Evolutionary conservation across 2,113 vertebrate species (phyloP), one percentile per base, ranked within the genome.

Genomic region (Cephalopterus ornatus): DNA sequence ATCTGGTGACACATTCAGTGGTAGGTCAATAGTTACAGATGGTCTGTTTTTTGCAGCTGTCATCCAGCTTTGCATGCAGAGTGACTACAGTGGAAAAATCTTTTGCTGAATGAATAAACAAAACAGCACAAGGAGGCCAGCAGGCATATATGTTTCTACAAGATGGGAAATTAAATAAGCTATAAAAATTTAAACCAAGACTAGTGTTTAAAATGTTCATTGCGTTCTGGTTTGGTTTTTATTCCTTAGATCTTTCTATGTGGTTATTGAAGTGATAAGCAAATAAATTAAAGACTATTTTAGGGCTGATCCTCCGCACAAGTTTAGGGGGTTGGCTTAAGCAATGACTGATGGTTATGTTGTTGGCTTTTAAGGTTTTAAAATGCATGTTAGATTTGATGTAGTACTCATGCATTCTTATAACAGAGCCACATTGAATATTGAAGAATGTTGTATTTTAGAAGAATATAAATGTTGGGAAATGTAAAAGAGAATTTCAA

Each of bases 1-100:
- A 96, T 94, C 96, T 96, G 95, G 94, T 95, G 92, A 73, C 92
- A 85, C 83, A 78, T 97, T 84, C 92, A 93, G 85, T 47, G 72
- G 73, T 81, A 76, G 92, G 93, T 96, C 95, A 91, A 5, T 65
- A 78, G 88, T 94, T 96, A 81, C 91, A 97, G 95, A 96, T 96
- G 94, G 85, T 96, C 83, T 94, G 56, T 35, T 92, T 92, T 93
- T 91, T 65, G 68, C 92, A 96, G 88, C 96, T 96, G 93, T 92
- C 93, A 93, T 68, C 93, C 66, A 85, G 83, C 85, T 89, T 91
- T 73, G 71, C 83, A 50, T 8, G 7, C 67, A 89, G 68, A 86
- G 44, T 84, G 95, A 93, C 86, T 95, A n/a, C 73, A 92, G 88
- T 84, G 80, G 85, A 86, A 96, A 94, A 95, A 95, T 74, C 86